Evolutionary conservation across 2,113 vertebrate species (phyloP), one percentile per base, ranked within the genome.

Genomic region (Passer domesticus): DNA sequence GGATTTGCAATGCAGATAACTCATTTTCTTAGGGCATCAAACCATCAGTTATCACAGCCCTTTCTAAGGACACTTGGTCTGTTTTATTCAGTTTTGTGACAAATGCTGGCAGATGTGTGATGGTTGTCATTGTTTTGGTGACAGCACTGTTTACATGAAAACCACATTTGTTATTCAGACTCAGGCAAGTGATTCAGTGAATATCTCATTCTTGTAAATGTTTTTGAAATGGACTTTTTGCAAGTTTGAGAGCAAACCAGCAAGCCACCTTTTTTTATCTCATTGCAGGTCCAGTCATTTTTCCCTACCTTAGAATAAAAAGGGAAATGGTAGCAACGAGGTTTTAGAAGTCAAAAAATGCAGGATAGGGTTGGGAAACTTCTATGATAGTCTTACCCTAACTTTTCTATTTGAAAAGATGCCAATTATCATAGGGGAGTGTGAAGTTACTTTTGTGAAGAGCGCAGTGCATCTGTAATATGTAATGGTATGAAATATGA

Each of bases 141-240:
- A 96, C 80, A 67, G 59, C 94, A 96, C 47, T 15, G 84, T 96
- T 97, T 96, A 95, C 94, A 96, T 97, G 77, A 96, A 93, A 97
- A 96, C 93, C 64, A 88, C 93, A 68, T 97, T 96, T 98, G 96
- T 97, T 97, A 95, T 97, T 96, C 97, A 98, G 96, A 87, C 92
- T 82, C 33, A 76, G 87, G 58, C 87, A 86, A 90, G 35, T 28
- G 35, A 83, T 92, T 90, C 93, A 78, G 63, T 75, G 79, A 80
- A 23, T 88, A 92, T 93, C 85, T 94, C 49, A 31, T 88, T 94
- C 90, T 67, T 63, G 76, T 52, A 69, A 89, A 62, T 52, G 55
- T 86, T 87, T 96, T 92, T 94, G 68, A 93, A 92, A 88, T 78
- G 52, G 56, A 70, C 44, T 47, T 31, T 78, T 72, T 55, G 66